A percentile compares a stretch with the other conserved stretches of the same genome.
Evolutionary conservation across 2,113 vertebrate genomes (phyloP).

Genomic region (Hypocryptadius cinnamomeus): DNA sequence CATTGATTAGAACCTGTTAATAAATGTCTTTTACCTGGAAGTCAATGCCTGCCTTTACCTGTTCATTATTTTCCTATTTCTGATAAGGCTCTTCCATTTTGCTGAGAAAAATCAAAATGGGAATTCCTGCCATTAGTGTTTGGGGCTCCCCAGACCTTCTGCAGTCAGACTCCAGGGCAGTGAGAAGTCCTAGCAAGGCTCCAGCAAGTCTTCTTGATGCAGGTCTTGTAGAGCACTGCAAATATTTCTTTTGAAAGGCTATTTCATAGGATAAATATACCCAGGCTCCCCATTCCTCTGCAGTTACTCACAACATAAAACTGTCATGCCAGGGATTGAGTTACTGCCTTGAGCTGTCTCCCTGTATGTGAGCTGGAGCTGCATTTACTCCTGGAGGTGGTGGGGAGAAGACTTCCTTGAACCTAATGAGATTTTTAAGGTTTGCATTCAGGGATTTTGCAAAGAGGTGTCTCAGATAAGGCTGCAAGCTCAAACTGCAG

Average conservation of each 20-base stretch:
- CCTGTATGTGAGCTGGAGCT: not conserved
- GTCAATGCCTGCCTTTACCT: not conserved
- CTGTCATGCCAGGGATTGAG: slow-evolving; percentile 51
- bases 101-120: not conserved
- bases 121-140: not conserved
- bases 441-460: not conserved
- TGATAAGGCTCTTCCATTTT: not conserved
- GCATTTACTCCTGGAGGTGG: not conserved
- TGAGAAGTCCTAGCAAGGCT: not conserved
- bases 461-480: not conserved
- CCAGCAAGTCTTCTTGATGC: not conserved
- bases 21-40: not conserved
- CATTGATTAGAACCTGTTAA: not conserved
- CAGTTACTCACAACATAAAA: slow-evolving; percentile 70
- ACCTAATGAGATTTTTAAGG: not conserved
- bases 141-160: not conserved
- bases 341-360: slow-evolving; percentile 56
- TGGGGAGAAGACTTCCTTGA: not conserved
- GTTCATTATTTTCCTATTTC: not conserved
- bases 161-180: not conserved
- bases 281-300: slow-evolving; percentile 70
- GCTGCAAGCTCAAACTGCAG: not conserved
- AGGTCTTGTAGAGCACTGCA: not conserved
- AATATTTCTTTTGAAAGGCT: slow-evolving; percentile 28
- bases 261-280: slow-evolving; percentile 71